phyloP scores from a whole-genome alignment of 1,140 invertebrate genomes.

The Teleopsis dalmanni region DNA sequence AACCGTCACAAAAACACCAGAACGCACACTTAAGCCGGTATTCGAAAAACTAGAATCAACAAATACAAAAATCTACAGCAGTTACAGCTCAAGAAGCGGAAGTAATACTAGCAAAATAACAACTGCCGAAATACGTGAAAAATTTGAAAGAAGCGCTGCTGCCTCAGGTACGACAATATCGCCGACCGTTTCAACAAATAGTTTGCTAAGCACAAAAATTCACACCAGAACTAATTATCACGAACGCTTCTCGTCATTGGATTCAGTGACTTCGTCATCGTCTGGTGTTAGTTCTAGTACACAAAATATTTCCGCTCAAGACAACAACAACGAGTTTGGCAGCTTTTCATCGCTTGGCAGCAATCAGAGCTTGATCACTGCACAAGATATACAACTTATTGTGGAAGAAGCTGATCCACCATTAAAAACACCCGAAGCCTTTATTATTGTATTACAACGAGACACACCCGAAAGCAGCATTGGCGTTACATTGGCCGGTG shows the following conservation, averaged over 20 bases:
- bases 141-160: conserved; percentile 30
- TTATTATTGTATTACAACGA: conserved; percentile 41
- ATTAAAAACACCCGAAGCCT: conserved; percentile 39
- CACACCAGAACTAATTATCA: conserved; percentile 21
- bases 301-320: conserved; percentile 38
- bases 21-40: conserved; percentile 12
- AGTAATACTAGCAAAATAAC: conserved; percentile 16
- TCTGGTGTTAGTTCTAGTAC: conserved; percentile 41
- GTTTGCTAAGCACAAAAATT: conserved; percentile 9
- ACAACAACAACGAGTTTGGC: conserved; percentile 39
- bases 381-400: conserved; percentile 42
- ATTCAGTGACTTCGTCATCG: conserved; percentile 37
- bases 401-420: conserved; percentile 43
- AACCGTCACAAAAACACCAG: background rate
- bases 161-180: conserved; percentile 5
- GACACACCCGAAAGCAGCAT: conserved; percentile 60
- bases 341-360: conserved; percentile 43
- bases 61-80: conserved; percentile 1
- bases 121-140: conserved; percentile 37
- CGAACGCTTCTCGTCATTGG: conserved; percentile 40
- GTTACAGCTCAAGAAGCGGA: conserved; percentile 12
- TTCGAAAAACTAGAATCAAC: conserved; percentile 10
- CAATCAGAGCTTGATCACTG: conserved; percentile 43
- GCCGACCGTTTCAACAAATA: conserved; percentile 12
- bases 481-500: conserved; percentile 79